phyloP scores from a whole-genome alignment of 2,113 vertebrate species.

The Elachura formosa region DNA sequence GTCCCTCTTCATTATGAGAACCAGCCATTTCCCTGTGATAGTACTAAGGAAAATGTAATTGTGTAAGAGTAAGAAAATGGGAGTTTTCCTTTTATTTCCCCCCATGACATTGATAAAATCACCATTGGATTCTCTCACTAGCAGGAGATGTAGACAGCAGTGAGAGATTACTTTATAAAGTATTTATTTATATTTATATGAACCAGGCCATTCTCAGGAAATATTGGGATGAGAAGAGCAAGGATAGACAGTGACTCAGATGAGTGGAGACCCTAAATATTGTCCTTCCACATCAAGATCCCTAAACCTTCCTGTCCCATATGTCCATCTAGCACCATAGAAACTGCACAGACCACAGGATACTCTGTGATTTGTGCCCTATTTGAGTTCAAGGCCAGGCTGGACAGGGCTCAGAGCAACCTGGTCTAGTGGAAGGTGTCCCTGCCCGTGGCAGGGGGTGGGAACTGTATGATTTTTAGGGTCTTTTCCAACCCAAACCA shows the following conservation, averaged over 20 bases:
- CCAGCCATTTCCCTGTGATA: not conserved
- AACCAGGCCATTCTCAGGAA: not conserved
- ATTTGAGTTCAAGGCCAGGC: not conserved
- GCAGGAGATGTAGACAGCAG: not conserved
- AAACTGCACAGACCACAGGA: not conserved
- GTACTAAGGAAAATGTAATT: not conserved
- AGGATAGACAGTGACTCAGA: not conserved
- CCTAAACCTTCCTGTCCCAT: not conserved
- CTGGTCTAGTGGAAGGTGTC: not conserved
- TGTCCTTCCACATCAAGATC: not conserved
- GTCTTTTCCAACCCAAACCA: not conserved
- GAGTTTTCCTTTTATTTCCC: not conserved
- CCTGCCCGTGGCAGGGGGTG: not conserved
- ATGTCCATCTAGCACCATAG: not conserved
- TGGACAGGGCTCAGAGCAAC: not conserved
- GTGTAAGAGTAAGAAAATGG: not conserved
- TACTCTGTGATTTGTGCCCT: not conserved
- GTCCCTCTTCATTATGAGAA: not conserved
- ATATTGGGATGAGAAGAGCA: not conserved
- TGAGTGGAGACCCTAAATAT: not conserved
- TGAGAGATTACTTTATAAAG: not conserved
- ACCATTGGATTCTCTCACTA: not conserved
- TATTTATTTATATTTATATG: not conserved
- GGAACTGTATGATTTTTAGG: not conserved
- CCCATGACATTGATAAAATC: not conserved